These are phyloP conservation scores for Catharus minimus DNA, from an alignment of 2,113 vertebrate species.

Conservation along the genomic window DNA sequence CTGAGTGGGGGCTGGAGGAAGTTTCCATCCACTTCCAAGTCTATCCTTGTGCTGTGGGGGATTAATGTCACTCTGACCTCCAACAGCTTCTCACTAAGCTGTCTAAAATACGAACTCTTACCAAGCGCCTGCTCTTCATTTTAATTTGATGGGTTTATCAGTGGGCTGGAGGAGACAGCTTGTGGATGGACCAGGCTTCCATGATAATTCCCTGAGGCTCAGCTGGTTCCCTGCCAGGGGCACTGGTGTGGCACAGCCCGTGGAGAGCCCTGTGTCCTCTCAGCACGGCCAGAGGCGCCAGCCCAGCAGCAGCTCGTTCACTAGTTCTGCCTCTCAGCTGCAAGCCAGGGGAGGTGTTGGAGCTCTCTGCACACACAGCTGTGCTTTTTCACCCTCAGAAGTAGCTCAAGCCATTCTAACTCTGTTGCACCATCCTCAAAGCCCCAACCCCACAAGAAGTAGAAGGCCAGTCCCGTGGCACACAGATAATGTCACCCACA, in stretches of 20 bases:
- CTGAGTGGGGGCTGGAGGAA: neutral
- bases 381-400: neutral
- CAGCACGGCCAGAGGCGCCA: neutral
- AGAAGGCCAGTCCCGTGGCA: neutral
- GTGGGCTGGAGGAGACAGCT: neutral
- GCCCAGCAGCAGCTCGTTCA: neutral
- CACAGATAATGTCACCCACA: neutral
- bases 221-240: neutral
- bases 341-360: neutral
- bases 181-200: neutral
- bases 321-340: neutral
- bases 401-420: neutral
- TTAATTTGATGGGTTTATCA: conserved; percentile 5
- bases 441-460: neutral
- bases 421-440: accelerated
- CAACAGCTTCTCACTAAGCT: conserved; percentile 40
- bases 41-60: neutral
- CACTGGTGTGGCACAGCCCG: neutral
- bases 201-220: neutral
- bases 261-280: neutral
- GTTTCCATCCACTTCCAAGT: conserved; percentile 15
- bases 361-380: accelerated
- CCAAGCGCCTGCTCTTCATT: neutral
- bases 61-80: conserved; percentile 38
- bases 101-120: neutral